Percentiles rank a stretch among this genome's conserved stretches.
phyloP scores from a whole-genome alignment of 1,140 invertebrate genomes.

The Oreohelix idahoensis region DNA sequence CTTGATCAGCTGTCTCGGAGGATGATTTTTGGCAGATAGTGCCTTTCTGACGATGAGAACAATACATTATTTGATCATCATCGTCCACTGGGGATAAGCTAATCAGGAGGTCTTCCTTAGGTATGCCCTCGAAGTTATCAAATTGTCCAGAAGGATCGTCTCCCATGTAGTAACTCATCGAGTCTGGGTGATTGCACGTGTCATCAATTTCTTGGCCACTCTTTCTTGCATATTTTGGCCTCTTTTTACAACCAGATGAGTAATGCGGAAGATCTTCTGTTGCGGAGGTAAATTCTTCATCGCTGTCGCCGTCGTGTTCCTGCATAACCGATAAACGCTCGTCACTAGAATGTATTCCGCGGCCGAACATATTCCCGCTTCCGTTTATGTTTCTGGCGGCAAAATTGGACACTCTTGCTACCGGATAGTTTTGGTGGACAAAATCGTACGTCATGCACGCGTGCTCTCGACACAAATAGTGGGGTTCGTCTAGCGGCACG shows the following conservation, averaged over 20 bases:
- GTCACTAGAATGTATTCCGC: neutral
- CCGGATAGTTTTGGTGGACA: neutral
- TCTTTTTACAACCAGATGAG: neutral
- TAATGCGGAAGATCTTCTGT: slow-evolving; percentile 21
- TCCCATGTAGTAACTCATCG: slow-evolving; percentile 4
- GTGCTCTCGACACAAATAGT: neutral
- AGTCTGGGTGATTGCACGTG: slow-evolving; percentile 32
- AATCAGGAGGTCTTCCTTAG: slow-evolving; percentile 25
- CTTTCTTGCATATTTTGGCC: neutral
- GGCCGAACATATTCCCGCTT: slow-evolving; percentile 29
- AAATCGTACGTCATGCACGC: neutral
- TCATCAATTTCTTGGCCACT: slow-evolving; percentile 26
- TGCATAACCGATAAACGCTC: neutral
- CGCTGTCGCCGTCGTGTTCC: slow-evolving; percentile 10
- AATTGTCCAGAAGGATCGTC: neutral
- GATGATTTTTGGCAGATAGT: too few species aligned
- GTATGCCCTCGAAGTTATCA: slow-evolving; percentile 4
- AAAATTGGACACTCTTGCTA: neutral
- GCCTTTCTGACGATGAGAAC: neutral
- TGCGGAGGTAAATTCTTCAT: slow-evolving; percentile 26
- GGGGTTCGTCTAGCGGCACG: neutral
- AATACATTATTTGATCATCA: neutral
- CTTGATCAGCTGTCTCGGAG: neutral
- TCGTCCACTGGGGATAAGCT: neutral
- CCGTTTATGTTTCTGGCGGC: slow-evolving; percentile 28